Base-by-base conservation (phyloP, 2,113 vertebrate species). In the Platycercus adscitus region DNA sequence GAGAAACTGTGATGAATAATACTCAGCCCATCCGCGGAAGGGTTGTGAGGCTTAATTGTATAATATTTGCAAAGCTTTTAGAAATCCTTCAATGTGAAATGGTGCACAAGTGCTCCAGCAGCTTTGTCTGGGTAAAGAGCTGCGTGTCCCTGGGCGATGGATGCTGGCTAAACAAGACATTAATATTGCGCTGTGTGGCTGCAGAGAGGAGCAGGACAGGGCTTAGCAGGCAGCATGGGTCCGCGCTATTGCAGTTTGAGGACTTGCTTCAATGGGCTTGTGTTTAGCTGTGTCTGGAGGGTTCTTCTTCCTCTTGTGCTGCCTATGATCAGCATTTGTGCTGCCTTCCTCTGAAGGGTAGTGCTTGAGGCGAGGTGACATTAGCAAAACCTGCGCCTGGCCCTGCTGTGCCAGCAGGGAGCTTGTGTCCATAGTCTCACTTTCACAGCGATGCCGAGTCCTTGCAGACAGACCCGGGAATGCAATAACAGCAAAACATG, bases 401-500 rank as follows among this genome's bases (percentile, higher is more conserved):
- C 56, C 49, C 72, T 47, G 80, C 77, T 44, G 84, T 12, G 65
- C 61, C 2, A 2, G 43, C 65, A 29, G 55, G 24, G 58, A 92
- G 52, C 96, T 95, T 4, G 0, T 93, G 91, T 66, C 96, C 96
- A 92, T 96, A 20, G 20, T 94, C 88, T 96, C 96, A 78, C 72
- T 97, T 91, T 93, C 95, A 70, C 89, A 73, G 63, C 6, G 1
- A n/a, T 39, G 72, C 61, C 0, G 37, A 85, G 80, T 17, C 69
- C 88, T 31, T 53, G 72, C 79, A 68, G 61, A 61, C 73, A 82
- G 93, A 84, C 47, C 77, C 2, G 24, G 93, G 86, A 92, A 81
- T 4, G 77, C 60, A 79, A 64, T 95, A 91, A 95, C 63, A 91
- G 88, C 86, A 89, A 49, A 96, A 95, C 96, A 96, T 95, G 95